Conservation (phyloP, 2,113 vertebrate species). For the Rhinichthys klamathensis region DNA sequence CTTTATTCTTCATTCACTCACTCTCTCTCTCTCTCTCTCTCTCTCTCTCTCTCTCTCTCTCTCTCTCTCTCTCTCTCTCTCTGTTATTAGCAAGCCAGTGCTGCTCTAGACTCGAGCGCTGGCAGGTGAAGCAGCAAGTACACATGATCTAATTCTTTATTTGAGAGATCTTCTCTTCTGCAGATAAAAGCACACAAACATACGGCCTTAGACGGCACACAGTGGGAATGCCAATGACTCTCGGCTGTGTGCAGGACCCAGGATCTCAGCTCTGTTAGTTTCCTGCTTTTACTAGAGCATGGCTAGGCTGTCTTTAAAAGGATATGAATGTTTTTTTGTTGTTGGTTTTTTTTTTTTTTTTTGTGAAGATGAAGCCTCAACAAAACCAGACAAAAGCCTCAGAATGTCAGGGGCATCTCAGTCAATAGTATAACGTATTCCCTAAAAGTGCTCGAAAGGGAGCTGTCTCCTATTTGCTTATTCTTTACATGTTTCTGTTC, state of each 20-base stretch:
- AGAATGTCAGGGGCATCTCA: constrained; percentile 21
- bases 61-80: not conserved
- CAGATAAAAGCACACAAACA: constrained; percentile 34
- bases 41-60: not conserved
- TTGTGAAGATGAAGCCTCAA: not conserved
- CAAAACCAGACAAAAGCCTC: constrained; percentile 8
- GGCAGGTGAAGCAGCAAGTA: constrained; percentile 23
- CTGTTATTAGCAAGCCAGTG: constrained; percentile 15
- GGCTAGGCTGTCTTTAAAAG: not conserved
- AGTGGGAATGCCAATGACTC: constrained; percentile 9
- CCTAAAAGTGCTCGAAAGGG: constrained; percentile 27
- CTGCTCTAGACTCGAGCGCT: not conserved
- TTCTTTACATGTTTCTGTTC: constrained; percentile 10
- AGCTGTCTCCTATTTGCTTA: not conserved
- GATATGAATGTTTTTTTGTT: not conserved
- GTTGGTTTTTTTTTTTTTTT: not conserved
- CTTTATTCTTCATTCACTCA: not conserved
- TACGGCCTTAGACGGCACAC: constrained; percentile 3
- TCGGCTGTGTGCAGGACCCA: constrained; percentile 10
- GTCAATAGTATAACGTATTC: constrained; percentile 7
- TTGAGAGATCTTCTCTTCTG: constrained; percentile 25
- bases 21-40: not conserved
- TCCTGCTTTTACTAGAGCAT: not conserved
- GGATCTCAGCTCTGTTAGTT: constrained; percentile 13
- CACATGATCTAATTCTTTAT: constrained; percentile 37